Conservation (phyloP, 2,888 invertebrate genomes). For the Drosophila sordidula region DNA sequence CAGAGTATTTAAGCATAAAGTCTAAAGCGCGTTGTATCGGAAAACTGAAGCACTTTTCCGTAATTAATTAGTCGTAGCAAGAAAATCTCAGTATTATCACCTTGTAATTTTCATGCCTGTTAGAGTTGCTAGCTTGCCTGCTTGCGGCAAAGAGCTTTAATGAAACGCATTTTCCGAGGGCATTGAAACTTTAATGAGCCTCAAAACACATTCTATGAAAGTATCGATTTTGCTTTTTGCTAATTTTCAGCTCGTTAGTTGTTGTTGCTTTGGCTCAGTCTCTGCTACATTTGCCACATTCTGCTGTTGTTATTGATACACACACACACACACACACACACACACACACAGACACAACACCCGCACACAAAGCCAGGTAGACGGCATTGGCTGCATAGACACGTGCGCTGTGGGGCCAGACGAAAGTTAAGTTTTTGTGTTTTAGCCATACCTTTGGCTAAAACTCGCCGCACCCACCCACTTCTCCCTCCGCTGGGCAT, state of each 20-base stretch:
- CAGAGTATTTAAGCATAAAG: background rate
- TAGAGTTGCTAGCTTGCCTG: conserved; percentile 8
- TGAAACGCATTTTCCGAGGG: conserved; percentile 38
- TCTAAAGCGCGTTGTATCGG: background rate
- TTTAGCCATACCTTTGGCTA: conserved; percentile 28
- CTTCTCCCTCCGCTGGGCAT: conserved; percentile 30
- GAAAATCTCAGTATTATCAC: conserved; percentile 36
- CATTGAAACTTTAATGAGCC: conserved; percentile 65
- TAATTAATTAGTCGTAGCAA: conserved; percentile 6
- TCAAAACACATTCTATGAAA: conserved; percentile 34
- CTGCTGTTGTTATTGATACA: conserved; percentile 56
- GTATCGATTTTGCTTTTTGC: conserved; percentile 69
- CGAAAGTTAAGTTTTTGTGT: conserved; percentile 42
- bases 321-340: conserved; percentile 14
- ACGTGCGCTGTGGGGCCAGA: conserved; percentile 40
- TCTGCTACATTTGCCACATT: conserved; percentile 47
- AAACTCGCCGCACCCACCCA: conserved; percentile 3
- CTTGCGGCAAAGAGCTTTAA: conserved; percentile 41
- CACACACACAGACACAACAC: conserved; percentile 22
- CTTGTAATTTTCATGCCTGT: background rate
- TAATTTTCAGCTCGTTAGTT: conserved; percentile 72
- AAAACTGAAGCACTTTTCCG: conserved; percentile 1
- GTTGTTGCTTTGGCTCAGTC: conserved; percentile 39
- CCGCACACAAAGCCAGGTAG: conserved; percentile 36
- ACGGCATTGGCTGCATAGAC: conserved; percentile 29